Evolutionary conservation across 2,888 invertebrate genomes (phyloP).

Genomic region (Dolichomitus sp.): DNA sequence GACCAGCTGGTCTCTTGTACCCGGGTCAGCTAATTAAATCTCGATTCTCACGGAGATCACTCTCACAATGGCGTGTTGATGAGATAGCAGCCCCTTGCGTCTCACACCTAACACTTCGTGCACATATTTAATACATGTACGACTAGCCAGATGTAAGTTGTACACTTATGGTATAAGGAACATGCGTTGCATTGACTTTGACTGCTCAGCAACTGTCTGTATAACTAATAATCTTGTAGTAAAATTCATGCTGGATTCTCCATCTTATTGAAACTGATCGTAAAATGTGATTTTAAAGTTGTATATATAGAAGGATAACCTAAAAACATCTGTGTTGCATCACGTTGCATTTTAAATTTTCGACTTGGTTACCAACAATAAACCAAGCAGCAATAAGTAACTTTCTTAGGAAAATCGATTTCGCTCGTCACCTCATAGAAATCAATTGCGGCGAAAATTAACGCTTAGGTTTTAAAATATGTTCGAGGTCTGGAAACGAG

Average conservation of each 20-base stretch:
- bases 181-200: neutral
- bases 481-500: neutral
- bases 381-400: neutral
- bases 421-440: neutral
- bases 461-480: neutral
- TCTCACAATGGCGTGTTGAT: conserved; percentile 62
- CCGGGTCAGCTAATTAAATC: conserved; percentile 79
- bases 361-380: neutral
- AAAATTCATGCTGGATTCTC: neutral
- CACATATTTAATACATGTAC: neutral
- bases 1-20: conserved; percentile 76
- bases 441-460: neutral
- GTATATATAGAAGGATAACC: neutral
- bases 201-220: neutral
- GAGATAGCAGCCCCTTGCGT: conserved; percentile 23
- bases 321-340: neutral
- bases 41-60: conserved; percentile 78
- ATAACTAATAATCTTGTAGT: neutral
- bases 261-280: neutral
- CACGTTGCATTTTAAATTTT: neutral
- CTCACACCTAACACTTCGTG: neutral
- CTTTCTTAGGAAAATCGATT: neutral
- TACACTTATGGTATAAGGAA: neutral
- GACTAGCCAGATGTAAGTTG: neutral
- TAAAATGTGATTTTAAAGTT: neutral